phyloP scores from a whole-genome alignment of 2,113 vertebrate species.

The Paraplagusia blochii region DNA sequence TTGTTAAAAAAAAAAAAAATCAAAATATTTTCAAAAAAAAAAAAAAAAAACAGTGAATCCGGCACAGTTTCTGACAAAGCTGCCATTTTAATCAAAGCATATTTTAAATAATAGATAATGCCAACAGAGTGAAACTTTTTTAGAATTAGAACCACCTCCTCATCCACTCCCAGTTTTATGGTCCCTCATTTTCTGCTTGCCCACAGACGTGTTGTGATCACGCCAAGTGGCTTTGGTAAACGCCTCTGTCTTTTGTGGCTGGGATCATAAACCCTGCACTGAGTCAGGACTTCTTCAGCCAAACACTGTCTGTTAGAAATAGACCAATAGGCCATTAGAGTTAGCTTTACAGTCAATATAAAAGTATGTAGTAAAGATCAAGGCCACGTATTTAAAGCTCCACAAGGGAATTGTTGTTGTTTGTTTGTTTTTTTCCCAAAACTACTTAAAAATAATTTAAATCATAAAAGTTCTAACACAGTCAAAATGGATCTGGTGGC shows the following conservation, averaged over 20 bases:
- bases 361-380: conserved; percentile 33
- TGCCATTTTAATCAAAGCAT: conserved; percentile 56
- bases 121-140: conserved; percentile 33
- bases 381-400: conserved; percentile 31
- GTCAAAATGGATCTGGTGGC: neutral
- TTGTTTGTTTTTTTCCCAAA: too few species aligned
- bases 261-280: conserved; percentile 29
- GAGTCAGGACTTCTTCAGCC: conserved; percentile 20
- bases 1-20: too few species aligned
- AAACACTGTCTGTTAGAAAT: conserved; percentile 22
- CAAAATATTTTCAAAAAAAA: conserved; percentile 19
- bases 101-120: conserved; percentile 53
- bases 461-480: conserved; percentile 5
- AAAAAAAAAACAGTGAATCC: conserved; percentile 13
- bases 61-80: conserved; percentile 19
- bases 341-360: conserved; percentile 21
- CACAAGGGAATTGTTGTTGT: neutral
- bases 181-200: conserved; percentile 7
- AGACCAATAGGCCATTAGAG: neutral
- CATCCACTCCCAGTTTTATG: conserved; percentile 16
- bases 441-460: conserved; percentile 2
- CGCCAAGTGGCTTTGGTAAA: conserved; percentile 27
- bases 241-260: conserved; percentile 24
- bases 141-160: conserved; percentile 24
- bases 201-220: conserved; percentile 6